Base-by-base conservation (phyloP, 2,797 vertebrate species). In the Myotis daubentonii region DNA sequence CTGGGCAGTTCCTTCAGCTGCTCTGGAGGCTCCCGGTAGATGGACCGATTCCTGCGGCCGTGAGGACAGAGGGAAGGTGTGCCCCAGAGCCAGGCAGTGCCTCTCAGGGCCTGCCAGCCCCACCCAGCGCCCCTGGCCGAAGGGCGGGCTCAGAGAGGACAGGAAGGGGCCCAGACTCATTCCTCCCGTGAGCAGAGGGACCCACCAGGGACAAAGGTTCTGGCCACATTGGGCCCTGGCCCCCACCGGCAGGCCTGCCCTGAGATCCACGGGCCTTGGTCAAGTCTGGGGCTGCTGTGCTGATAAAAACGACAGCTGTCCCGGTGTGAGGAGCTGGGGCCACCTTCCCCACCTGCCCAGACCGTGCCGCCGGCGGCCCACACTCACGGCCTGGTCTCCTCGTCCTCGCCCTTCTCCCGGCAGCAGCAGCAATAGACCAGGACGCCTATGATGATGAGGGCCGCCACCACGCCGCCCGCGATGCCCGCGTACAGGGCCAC, bases 381-480 rank as follows among this genome's bases (percentile, higher is more conserved):
- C 62, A 98, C 99, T 96, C 98, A 99, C 99, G 98, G 98, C 96
- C 98, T 97, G 12, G 97, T 88, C 0, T 98, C 96, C 62, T 98
- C 95, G 0, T 41, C 22, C 83, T 96, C 36, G 1, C 86, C 89
- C 3, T 84, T 93, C 0, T 4, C 96, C 75, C 97, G 98, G 91
- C 98, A 98, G 97, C 98, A 99, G 98, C 98, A 99, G 97, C 98
- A 99, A 36, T 98, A 99, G 91, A 98, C 78, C 12, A 99, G 0
- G 95, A 99, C 41, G 2, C 98, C 98, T 0, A 99, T 75, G 80
- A 99, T 13, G 82, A 99, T 17, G 22, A 99, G 4, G 51, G 97
- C 99, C 49, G 91, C 99, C 1, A 98, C 8, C 25, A 97, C 95
- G 5, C 98, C 99, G 6, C 94, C 99, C 8, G 99, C 98, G 80